phyloP scores from a whole-genome alignment of 1,140 invertebrate species.

The Hesperophylax magnus region DNA sequence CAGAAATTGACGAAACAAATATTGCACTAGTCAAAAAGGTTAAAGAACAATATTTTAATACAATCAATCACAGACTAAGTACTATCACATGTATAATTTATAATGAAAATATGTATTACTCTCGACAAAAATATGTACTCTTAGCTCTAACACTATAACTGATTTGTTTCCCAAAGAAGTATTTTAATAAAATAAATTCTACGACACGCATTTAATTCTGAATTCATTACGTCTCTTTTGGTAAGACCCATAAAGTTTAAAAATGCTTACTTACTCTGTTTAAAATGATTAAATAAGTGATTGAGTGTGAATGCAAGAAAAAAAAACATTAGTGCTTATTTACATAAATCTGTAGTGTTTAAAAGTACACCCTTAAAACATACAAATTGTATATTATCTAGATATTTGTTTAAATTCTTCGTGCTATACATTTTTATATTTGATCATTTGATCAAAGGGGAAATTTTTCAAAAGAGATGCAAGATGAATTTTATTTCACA shows the following conservation, averaged over 20 bases:
- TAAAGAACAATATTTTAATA: constrained; percentile 10
- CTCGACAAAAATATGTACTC: constrained; percentile 32
- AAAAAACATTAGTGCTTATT: neutral
- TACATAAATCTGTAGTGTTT: constrained; percentile 1
- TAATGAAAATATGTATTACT: constrained; percentile 27
- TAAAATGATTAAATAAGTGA: no score
- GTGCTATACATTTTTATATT: no score
- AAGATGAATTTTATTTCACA: no score
- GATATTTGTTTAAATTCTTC: no score
- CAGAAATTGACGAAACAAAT: no score
- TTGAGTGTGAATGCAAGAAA: no score
- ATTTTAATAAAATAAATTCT: constrained; percentile 9
- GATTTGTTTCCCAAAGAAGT: neutral
- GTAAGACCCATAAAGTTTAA: no score
- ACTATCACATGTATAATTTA: constrained; percentile 39
- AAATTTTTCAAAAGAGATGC: no score
- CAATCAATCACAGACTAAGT: constrained; percentile 35
- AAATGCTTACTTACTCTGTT: no score
- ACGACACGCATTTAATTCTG: neutral
- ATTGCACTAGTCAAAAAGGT: neutral
- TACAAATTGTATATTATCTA: neutral
- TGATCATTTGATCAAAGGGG: no score
- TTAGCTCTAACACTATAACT: neutral
- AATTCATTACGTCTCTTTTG: no score
- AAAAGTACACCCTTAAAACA: neutral